phyloP scores from a whole-genome alignment of 2,797 vertebrate genomes.

The Anguilla anguilla region DNA sequence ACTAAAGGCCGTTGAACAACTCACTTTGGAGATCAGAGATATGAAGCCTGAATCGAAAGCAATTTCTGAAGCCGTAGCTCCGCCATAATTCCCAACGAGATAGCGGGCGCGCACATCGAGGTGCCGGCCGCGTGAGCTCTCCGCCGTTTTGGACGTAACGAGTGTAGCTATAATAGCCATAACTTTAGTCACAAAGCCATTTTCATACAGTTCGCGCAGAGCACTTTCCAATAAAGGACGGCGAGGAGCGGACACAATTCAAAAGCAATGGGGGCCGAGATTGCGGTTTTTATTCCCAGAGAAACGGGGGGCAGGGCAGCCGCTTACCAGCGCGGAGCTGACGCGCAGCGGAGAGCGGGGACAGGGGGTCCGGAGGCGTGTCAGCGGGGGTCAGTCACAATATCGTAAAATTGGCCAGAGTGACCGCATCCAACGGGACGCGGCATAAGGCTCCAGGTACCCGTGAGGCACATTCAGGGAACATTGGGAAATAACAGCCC shows the following conservation, averaged over 20 bases:
- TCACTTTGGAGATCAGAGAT: background rate
- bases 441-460: background rate
- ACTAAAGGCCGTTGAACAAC: background rate
- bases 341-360: background rate
- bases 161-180: background rate
- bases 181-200: background rate
- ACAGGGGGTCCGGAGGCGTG: background rate
- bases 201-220: background rate
- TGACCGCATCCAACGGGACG: background rate
- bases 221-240: background rate
- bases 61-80: background rate
- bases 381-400: background rate
- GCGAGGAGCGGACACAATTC: background rate
- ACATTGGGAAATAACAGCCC: background rate
- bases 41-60: constrained; percentile 3
- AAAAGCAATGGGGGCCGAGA: background rate
- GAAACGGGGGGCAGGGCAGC: background rate
- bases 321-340: background rate
- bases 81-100: background rate
- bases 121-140: background rate
- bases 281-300: background rate
- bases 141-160: background rate
- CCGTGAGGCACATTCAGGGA: background rate
- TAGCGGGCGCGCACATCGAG: background rate
- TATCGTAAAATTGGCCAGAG: background rate